Evolutionary conservation across 2,888 invertebrate genomes (phyloP).

Genomic region (Polylopha cassiicola): DNA sequence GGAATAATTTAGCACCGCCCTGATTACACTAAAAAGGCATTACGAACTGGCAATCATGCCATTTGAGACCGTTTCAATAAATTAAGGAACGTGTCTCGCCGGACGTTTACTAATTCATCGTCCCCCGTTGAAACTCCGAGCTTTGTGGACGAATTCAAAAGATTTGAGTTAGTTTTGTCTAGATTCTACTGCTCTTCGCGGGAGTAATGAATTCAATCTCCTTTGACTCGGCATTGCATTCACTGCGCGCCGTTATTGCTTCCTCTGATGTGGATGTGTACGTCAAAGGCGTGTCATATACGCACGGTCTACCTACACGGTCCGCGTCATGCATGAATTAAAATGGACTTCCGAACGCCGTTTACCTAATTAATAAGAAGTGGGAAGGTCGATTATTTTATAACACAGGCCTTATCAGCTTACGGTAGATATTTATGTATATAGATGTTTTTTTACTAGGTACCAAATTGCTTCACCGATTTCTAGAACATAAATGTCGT

Average conservation of each 20-base stretch:
- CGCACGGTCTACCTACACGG: no score
- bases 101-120: constrained; percentile 16
- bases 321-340: no score
- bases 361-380: no score
- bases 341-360: no score
- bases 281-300: constrained; percentile 3
- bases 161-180: constrained; percentile 37
- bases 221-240: constrained; percentile 31
- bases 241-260: constrained; percentile 33
- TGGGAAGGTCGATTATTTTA: no score
- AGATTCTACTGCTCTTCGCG: constrained; percentile 39
- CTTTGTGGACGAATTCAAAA: constrained; percentile 28
- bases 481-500: no score
- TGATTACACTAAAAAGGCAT: constrained; percentile 17
- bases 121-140: constrained; percentile 12
- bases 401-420: no score
- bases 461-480: no score
- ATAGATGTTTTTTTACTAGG: no score
- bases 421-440: no score
- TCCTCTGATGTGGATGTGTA: constrained; percentile 28
- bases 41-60: constrained; percentile 15
- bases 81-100: constrained; percentile 14
- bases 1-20: constrained; percentile 17
- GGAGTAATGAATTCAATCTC: constrained; percentile 35
- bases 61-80: constrained; percentile 17